Base-by-base conservation (phyloP, 2,888 invertebrate species). In the Sinelater perroti region DNA sequence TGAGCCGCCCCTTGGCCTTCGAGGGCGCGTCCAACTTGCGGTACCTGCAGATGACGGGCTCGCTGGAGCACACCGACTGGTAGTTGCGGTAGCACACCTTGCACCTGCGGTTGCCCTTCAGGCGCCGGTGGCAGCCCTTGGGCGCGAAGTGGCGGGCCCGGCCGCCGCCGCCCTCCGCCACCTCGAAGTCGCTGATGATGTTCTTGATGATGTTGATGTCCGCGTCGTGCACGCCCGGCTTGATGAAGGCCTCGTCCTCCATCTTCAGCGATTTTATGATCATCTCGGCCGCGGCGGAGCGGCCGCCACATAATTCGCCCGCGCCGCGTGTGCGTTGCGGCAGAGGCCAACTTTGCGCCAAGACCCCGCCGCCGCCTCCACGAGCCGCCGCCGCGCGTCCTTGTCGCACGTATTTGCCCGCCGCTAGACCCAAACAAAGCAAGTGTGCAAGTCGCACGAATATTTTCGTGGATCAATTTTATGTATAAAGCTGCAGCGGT, bases 191-290 rank as follows among this genome's bases (percentile, higher is more conserved):
- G 47, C 74, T 73, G 38, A 77, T 76, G 18, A 77, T 72, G 50
- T 70, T 73, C 60, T 74, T 73, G 53, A 77, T 76, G 33, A 77
- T 76, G 60, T 75, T 72, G 16, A 77, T 65, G 61, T 77, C 75
- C 56, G 75, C 76, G 50, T 60, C 54, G 17, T 59, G 49, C 6
- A 60, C 44, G 7, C 21, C 40, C 16, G 49, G 10, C 44, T 52
- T 53, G 13, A 46, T 10, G 13, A 44, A 46, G 5, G 49, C 42
- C 6, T 54, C 58, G 14, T 52, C 45, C 18, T 56, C 60, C 56
- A 59, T 59, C 16, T 55, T 59, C 8, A 50, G 17, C 2, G 18
- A 10, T 46, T 55, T 45, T 55, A 55, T 50, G 49, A 55, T 26
- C 50, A 59, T 59, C 31, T 46, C 50, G 17, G 8, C 13, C n/a